Percentiles rank a stretch among this genome's conserved stretches.
Evolutionary conservation across 1,140 invertebrate genomes (phyloP).

Genomic region (Caerostris extrusa): DNA sequence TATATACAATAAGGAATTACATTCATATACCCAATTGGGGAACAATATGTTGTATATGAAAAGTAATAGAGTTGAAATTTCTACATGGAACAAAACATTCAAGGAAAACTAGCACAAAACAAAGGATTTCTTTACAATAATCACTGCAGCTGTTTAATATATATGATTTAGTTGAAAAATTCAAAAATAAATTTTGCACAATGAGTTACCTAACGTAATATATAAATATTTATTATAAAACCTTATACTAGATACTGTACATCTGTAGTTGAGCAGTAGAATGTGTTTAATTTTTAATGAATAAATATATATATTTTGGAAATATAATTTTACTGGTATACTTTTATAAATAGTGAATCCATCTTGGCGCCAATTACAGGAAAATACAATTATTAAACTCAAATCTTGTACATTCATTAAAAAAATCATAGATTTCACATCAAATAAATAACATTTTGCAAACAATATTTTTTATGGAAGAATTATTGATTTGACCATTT

Average conservation of each 20-base stretch:
- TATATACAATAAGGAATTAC: background rate
- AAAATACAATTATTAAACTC: too few relatives aligned
- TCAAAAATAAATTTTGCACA: background rate
- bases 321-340: too few relatives aligned
- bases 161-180: background rate
- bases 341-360: too few relatives aligned
- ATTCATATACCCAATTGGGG: background rate
- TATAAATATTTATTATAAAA: conserved; percentile 9
- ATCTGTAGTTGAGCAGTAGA: conserved; percentile 1
- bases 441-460: too few relatives aligned
- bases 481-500: too few relatives aligned
- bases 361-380: too few relatives aligned
- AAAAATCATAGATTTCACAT: too few relatives aligned
- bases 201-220: background rate
- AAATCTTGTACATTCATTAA: too few relatives aligned
- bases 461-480: too few relatives aligned
- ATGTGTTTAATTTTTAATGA: background rate
- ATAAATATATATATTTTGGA: too few relatives aligned
- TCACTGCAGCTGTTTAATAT: background rate
- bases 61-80: background rate
- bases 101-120: background rate
- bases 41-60: background rate
- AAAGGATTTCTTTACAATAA: background rate
- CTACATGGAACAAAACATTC: background rate
- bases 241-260: conserved; percentile 2